Evolutionary conservation across 2,113 vertebrate species (phyloP).

Genomic region (Amblyornis subalaris): DNA sequence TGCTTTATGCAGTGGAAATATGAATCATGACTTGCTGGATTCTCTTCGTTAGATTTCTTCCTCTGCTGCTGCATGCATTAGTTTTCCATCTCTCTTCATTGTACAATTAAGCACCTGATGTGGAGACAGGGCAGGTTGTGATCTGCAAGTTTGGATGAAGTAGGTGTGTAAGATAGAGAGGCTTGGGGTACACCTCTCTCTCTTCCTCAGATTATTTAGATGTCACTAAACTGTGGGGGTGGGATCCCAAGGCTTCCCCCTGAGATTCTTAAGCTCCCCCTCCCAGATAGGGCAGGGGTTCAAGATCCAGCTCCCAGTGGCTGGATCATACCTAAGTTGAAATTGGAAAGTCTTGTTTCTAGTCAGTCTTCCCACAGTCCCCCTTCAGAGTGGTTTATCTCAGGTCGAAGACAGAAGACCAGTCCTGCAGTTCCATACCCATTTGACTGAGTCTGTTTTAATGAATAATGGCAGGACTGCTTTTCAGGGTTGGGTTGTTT

Average conservation of each 20-base stretch:
- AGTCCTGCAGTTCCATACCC: neutral
- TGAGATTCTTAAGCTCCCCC: neutral
- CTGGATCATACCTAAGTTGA: neutral
- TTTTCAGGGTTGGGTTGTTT: neutral
- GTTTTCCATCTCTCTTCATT: neutral
- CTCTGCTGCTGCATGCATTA: neutral
- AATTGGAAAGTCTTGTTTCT: neutral
- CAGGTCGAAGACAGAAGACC: neutral
- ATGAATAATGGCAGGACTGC: neutral
- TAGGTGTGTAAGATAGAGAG: neutral
- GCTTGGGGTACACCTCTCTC: neutral
- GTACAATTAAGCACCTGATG: neutral
- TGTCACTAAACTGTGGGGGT: fast-evolving
- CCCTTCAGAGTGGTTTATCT: neutral
- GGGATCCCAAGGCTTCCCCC: neutral
- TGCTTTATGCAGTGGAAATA: neutral
- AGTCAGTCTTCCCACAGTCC: neutral
- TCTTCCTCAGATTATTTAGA: neutral
- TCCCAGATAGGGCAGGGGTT: neutral
- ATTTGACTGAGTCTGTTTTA: neutral
- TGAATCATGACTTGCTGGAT: neutral
- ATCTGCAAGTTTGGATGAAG: neutral
- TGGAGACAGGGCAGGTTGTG: neutral
- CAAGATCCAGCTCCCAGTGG: neutral
- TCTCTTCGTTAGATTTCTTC: neutral